A percentile compares a stretch with the other conserved stretches of the same genome.
Evolutionary conservation across 2,797 vertebrate species (phyloP).

Genomic region (Macropodus opercularis): DNA sequence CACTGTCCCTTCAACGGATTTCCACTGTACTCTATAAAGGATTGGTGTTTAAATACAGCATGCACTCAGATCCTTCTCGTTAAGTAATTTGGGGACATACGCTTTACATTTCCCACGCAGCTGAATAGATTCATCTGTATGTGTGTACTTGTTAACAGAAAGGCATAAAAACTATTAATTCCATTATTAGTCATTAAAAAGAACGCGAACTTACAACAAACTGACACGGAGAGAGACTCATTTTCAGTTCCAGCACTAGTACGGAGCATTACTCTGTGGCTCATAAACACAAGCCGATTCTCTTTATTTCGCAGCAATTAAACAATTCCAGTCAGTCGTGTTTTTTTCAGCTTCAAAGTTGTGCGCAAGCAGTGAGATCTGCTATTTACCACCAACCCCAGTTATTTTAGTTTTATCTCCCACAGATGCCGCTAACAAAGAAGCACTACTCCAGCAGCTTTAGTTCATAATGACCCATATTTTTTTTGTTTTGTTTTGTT

Average conservation of each 20-base stretch:
- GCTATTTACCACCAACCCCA: neutral
- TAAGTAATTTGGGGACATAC: neutral
- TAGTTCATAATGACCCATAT: slow-evolving; percentile 1
- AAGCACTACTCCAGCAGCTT: neutral
- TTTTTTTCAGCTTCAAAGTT: slow-evolving; percentile 1
- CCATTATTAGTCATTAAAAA: neutral
- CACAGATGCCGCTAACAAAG: slow-evolving; percentile 9
- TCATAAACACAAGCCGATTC: slow-evolving; percentile 16
- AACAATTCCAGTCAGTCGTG: neutral
- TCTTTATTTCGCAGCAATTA: slow-evolving; percentile 12
- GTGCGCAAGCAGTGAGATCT: neutral
- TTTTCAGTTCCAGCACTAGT: slow-evolving; percentile 3
- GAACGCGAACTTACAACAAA: neutral
- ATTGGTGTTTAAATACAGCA: too few relatives aligned
- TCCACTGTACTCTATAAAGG: neutral
- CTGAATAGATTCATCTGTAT: neutral
- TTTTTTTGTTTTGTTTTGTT: too few relatives aligned
- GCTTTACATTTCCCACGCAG: slow-evolving; percentile 1
- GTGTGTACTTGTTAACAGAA: neutral
- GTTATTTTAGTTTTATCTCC: slow-evolving; percentile 18
- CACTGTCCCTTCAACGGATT: neutral
- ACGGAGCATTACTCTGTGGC: neutral
- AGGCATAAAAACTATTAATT: neutral
- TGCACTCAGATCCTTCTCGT: neutral
- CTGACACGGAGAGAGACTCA: neutral